These are phyloP conservation scores for Troides aeacus DNA, from an alignment of 2,888 invertebrate genomes.

Conservation along the genomic window DNA sequence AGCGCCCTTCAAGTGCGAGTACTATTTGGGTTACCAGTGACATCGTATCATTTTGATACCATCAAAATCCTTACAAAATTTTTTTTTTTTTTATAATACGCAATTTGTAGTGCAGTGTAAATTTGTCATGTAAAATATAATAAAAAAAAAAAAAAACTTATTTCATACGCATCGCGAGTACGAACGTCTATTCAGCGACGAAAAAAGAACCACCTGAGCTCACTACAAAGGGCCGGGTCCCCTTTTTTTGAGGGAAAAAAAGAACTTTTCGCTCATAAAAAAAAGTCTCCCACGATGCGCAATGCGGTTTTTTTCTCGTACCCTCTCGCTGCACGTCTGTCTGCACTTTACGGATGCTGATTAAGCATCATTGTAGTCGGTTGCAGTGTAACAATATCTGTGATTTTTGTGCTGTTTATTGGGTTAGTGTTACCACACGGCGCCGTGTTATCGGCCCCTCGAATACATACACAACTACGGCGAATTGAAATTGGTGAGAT, in stretches of 20 bases:
- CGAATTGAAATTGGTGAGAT: no score
- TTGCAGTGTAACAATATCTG: constrained; percentile 26
- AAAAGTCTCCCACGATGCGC: constrained; percentile 64
- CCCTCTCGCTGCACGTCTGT: constrained; percentile 38
- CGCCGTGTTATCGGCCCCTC: no score
- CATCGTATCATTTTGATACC: no score
- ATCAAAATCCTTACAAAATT: no score
- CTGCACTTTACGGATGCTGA: constrained; percentile 51
- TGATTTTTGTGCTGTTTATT: constrained; percentile 38
- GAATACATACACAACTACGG: no score
- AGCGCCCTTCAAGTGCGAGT: no score
- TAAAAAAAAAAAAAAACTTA: constrained; percentile 7
- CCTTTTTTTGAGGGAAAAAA: constrained; percentile 49
- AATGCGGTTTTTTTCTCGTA: constrained; percentile 55
- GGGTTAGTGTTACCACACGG: constrained; percentile 37
- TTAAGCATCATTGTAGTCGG: constrained; percentile 43
- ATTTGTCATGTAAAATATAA: neutral
- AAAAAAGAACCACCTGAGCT: constrained; percentile 56
- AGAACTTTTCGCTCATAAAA: constrained; percentile 44
- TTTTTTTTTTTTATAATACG: no score
- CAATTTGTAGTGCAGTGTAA: neutral
- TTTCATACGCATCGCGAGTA: constrained; percentile 23
- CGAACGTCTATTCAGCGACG: constrained; percentile 43
- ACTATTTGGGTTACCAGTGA: no score
- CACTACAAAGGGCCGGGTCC: constrained; percentile 53